phyloP scores from a whole-genome alignment of 2,113 vertebrate genomes.

The Melanocharis versteri region DNA sequence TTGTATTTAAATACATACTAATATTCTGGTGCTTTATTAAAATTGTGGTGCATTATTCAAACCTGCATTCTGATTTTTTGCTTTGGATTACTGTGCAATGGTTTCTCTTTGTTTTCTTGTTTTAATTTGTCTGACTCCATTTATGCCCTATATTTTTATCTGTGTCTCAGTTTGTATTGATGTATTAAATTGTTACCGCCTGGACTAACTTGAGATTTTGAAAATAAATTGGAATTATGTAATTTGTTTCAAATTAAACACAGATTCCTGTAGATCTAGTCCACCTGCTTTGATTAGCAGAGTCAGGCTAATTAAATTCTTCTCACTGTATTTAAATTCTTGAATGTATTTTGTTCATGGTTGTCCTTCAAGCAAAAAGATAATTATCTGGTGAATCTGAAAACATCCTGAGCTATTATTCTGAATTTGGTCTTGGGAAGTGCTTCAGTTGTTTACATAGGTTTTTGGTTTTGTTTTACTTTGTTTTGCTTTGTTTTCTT shows the following conservation, averaged over 20 bases:
- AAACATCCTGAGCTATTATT: not conserved
- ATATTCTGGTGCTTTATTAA: not conserved
- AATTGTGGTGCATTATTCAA: not conserved
- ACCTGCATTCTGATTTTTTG: not conserved
- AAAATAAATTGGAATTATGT: not conserved
- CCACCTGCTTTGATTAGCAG: not conserved
- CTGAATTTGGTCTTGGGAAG: not conserved
- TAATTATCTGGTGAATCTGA: not conserved
- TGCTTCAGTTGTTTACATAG: not conserved
- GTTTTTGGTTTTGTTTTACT: not conserved
- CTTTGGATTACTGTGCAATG: not conserved
- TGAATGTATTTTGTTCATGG: not conserved
- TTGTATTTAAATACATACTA: not conserved
- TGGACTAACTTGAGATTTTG: not conserved
- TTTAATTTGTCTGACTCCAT: not conserved
- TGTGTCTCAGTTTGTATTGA: not conserved
- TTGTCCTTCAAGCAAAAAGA: not conserved
- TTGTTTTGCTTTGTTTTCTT: not conserved
- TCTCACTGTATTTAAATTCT: not conserved
- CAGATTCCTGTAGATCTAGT: not conserved
- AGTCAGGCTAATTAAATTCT: not conserved
- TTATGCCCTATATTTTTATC: not conserved
- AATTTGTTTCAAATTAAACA: slow-evolving; percentile 27
- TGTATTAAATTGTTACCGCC: not conserved
- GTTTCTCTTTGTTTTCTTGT: not conserved